phyloP scores from a whole-genome alignment of 2,888 invertebrate species.

The Chalcosyrphus nemorum region DNA sequence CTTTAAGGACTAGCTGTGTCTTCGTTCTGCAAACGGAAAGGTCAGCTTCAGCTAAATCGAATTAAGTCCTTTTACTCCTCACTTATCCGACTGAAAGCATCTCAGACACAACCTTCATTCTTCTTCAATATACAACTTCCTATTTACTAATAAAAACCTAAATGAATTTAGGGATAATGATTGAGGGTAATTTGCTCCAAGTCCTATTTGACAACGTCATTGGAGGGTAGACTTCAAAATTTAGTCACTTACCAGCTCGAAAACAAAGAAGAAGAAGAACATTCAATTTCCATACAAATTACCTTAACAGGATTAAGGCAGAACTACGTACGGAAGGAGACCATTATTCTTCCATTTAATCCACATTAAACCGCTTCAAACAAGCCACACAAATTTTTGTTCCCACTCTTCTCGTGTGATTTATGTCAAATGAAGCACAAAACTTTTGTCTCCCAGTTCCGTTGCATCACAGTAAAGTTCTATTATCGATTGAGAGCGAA shows the following conservation, averaged over 20 bases:
- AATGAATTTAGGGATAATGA: neutral
- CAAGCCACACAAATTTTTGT: neutral
- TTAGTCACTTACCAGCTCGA: neutral
- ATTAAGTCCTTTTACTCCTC: too few species aligned
- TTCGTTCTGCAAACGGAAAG: too few species aligned
- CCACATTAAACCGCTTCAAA: neutral
- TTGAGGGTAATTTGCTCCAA: neutral
- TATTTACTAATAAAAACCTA: too few species aligned
- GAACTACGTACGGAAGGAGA: neutral
- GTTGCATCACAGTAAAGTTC: neutral
- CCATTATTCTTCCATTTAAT: constrained; percentile 2
- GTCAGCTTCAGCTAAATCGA: too few species aligned
- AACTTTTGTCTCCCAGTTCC: neutral
- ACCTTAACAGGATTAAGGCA: neutral
- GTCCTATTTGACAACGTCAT: neutral
- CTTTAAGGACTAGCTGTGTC: too few species aligned
- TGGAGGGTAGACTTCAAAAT: neutral
- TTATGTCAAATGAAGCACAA: constrained; percentile 4
- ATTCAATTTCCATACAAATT: neutral
- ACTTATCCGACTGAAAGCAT: too few species aligned
- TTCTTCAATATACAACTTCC: too few species aligned
- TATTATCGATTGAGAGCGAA: neutral
- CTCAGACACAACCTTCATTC: too few species aligned
- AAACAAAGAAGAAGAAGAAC: neutral
- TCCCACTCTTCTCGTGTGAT: neutral